phyloP scores from a whole-genome alignment of 92 coral and sea anemone genomes.

The Siderastrea radians region DNA sequence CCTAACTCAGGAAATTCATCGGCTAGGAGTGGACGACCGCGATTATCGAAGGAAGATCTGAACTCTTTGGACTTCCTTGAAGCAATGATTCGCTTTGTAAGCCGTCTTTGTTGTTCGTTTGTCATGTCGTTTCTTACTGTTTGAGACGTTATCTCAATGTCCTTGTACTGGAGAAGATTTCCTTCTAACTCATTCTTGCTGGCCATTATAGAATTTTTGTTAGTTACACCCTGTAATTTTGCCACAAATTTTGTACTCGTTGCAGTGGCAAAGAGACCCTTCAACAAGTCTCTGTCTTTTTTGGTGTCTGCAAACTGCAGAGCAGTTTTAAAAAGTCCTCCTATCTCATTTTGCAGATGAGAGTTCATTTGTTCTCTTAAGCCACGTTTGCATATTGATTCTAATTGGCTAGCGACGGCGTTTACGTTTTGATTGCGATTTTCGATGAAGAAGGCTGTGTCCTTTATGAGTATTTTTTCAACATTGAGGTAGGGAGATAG shows the following conservation, averaged over 20 bases:
- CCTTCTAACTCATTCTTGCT: constrained; percentile 24
- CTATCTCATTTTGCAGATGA: constrained; percentile 27
- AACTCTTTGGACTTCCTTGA: too few species aligned
- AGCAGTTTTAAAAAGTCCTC: constrained; percentile 24
- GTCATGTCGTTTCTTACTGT: constrained; percentile 49
- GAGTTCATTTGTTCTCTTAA: constrained; percentile 24
- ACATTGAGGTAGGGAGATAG: constrained; percentile 2
- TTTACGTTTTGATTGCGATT: constrained; percentile 12
- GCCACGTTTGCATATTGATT: neutral
- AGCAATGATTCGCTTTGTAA: neutral
- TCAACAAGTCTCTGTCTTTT: constrained; percentile 43
- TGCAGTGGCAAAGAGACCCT: constrained; percentile 39
- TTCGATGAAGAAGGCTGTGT: constrained; percentile 27
- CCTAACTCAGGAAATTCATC: too few species aligned
- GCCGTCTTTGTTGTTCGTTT: constrained; percentile 39
- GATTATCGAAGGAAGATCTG: too few species aligned
- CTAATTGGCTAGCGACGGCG: neutral
- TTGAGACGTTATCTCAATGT: constrained; percentile 31
- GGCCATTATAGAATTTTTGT: constrained; percentile 30
- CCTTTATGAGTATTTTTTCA: constrained; percentile 27
- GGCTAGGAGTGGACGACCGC: too few species aligned
- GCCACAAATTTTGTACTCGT: constrained; percentile 38
- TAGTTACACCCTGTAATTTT: constrained; percentile 15
- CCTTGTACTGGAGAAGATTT: neutral
- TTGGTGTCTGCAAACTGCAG: constrained; percentile 40